Evolutionary conservation across 2,888 invertebrate species (phyloP).

Genomic region (Acronicta leporina): DNA sequence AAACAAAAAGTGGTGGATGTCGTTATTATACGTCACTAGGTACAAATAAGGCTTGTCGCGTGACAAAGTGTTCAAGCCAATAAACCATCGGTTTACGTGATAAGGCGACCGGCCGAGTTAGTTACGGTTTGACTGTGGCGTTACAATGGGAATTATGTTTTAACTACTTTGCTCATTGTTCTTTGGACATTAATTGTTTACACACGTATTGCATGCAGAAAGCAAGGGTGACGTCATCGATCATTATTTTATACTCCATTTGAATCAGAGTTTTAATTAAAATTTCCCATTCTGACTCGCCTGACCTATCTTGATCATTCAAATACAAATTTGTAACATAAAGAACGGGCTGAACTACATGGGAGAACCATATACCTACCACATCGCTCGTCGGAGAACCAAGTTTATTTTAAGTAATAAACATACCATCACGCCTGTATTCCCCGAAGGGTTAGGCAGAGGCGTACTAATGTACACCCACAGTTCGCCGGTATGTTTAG

Average conservation of each 20-base stretch:
- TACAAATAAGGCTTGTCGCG: conserved; percentile 66
- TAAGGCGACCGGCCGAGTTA: conserved; percentile 59
- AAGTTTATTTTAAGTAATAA: no score
- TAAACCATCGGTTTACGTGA: conserved; percentile 68
- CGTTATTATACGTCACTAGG: conserved; percentile 52
- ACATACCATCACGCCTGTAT: no score
- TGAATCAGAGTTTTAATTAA: conserved; percentile 46
- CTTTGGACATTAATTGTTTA: conserved; percentile 66
- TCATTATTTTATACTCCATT: conserved; percentile 39
- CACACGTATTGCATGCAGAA: conserved; percentile 62
- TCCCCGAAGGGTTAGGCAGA: no score
- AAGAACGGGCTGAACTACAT: no score
- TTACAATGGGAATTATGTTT: conserved; percentile 69
- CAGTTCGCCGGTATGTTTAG: no score
- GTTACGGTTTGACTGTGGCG: conserved; percentile 59
- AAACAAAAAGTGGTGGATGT: conserved; percentile 34
- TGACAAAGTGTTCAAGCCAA: conserved; percentile 64
- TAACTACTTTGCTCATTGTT: conserved; percentile 69
- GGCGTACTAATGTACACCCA: no score
- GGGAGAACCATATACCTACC: no score
- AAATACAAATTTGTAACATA: conserved; percentile 15
- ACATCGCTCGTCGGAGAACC: no score
- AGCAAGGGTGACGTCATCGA: conserved; percentile 49
- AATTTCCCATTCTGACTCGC: conserved; percentile 16
- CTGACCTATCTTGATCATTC: conserved; percentile 4